Percentiles rank a stretch among this genome's conserved stretches.
These are phyloP conservation scores for Ennomos erosarius DNA, from an alignment of 2,888 invertebrate genomes.

Conservation along the genomic window DNA sequence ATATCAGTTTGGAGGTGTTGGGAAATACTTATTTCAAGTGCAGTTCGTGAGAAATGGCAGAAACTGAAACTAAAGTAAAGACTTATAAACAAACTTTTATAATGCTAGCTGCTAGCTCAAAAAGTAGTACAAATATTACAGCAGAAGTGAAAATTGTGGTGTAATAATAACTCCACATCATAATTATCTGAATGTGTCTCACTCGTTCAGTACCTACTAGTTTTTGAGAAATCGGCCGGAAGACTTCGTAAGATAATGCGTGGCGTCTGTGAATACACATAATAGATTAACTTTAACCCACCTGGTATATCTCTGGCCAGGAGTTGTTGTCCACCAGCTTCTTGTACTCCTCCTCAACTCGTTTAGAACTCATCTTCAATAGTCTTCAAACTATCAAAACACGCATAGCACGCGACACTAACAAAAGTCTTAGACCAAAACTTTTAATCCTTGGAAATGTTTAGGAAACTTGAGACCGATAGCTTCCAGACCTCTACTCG, in stretches of 20 bases:
- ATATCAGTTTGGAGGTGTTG: no score
- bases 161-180: background rate
- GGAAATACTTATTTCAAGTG: no score
- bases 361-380: slow-evolving; percentile 50
- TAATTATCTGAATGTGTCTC: slow-evolving; percentile 5
- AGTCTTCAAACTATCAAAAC: slow-evolving; percentile 37
- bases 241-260: slow-evolving; percentile 31
- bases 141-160: slow-evolving; percentile 14
- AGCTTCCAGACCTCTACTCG: background rate
- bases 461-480: background rate
- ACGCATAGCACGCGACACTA: slow-evolving; percentile 30
- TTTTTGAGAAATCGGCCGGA: slow-evolving; percentile 23
- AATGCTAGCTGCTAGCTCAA: background rate
- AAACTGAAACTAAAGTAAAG: background rate
- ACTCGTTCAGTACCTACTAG: slow-evolving; percentile 2
- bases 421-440: slow-evolving; percentile 19
- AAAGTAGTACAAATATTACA: slow-evolving; percentile 1
- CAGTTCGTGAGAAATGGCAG: background rate
- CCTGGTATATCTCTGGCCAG: slow-evolving; percentile 91
- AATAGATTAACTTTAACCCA: slow-evolving; percentile 56
- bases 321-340: slow-evolving; percentile 88
- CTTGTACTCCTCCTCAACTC: slow-evolving; percentile 89
- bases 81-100: slow-evolving; percentile 2
- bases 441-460: slow-evolving; percentile 20
- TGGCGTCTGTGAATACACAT: slow-evolving; percentile 30